phyloP scores from a whole-genome alignment of 2,797 vertebrate species.

The Anguilla marmorata region DNA sequence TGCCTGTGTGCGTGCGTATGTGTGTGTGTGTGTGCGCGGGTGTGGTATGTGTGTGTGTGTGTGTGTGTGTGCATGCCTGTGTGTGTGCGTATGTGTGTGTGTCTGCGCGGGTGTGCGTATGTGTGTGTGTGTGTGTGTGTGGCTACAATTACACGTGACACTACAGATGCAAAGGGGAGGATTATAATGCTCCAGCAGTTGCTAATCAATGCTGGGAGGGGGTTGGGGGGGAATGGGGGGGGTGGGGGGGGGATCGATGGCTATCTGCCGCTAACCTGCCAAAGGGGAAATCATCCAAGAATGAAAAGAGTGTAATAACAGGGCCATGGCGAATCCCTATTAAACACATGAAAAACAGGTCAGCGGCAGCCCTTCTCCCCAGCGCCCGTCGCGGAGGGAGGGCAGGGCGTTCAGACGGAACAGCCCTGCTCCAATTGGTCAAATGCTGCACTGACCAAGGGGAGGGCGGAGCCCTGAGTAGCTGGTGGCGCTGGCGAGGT shows the following conservation, averaged over 20 bases:
- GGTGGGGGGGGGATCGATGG: constrained; percentile 79
- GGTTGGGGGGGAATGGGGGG: constrained; percentile 71
- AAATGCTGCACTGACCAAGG: constrained; percentile 50
- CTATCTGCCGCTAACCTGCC: constrained; percentile 78
- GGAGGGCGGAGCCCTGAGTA: constrained; percentile 9
- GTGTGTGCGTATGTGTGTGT: not conserved
- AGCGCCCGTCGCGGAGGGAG: constrained; percentile 68
- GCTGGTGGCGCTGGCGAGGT: not conserved
- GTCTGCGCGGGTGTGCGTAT: not conserved
- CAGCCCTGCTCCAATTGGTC: constrained; percentile 71
- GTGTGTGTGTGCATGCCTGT: not conserved
- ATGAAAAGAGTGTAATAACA: constrained; percentile 85
- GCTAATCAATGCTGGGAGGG: constrained; percentile 87
- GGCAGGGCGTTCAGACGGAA: constrained; percentile 73
- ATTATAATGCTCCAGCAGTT: constrained; percentile 81
- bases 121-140: constrained; percentile 21
- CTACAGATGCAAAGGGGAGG: constrained; percentile 81
- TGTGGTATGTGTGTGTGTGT: not conserved
- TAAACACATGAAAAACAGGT: constrained; percentile 79
- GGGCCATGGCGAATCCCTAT: constrained; percentile 76
- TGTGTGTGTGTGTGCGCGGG: no score
- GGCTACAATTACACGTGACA: constrained; percentile 39
- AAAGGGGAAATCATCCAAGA: constrained; percentile 88
- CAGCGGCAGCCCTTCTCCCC: constrained; percentile 71
- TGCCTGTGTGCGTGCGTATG: not conserved